Conservation (phyloP, 2,113 vertebrate species). For the Acinonyx jubatus region DNA sequence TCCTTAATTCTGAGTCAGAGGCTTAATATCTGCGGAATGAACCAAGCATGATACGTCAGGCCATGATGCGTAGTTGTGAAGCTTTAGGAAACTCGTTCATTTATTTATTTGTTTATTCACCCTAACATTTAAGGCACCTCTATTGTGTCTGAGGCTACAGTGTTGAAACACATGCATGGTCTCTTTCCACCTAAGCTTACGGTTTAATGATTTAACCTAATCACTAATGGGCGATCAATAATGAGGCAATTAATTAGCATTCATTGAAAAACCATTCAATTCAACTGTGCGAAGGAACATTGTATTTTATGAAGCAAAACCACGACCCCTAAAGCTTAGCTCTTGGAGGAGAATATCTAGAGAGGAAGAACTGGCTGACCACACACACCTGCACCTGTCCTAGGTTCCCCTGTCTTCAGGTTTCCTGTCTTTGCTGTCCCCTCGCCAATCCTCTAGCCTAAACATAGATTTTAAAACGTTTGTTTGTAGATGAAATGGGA, state of each 20-base stretch:
- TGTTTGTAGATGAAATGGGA: not conserved
- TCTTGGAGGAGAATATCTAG: constrained; percentile 16
- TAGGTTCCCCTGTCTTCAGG: not conserved
- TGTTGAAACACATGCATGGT: not conserved
- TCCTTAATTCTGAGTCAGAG: not conserved
- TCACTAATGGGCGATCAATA: not conserved
- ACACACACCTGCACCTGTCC: not conserved
- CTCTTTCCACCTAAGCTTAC: not conserved
- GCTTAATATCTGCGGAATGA: not conserved
- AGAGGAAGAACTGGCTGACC: not conserved
- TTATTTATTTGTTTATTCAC: not conserved
- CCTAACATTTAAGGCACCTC: not conserved
- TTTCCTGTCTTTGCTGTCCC: not conserved
- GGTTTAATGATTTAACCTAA: constrained; percentile 3
- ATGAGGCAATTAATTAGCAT: constrained; percentile 6
- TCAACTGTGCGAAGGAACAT: not conserved
- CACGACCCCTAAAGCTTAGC: not conserved
- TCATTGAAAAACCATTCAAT: not conserved
- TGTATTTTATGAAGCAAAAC: constrained; percentile 6
- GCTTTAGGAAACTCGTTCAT: constrained; percentile 2
- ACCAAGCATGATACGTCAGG: not conserved
- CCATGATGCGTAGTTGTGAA: not conserved
- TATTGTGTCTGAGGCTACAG: not conserved
- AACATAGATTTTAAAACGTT: not conserved
- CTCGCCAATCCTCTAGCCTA: not conserved